Conservation (phyloP, 2,797 vertebrate species). For the Champsocephalus gunnari region DNA sequence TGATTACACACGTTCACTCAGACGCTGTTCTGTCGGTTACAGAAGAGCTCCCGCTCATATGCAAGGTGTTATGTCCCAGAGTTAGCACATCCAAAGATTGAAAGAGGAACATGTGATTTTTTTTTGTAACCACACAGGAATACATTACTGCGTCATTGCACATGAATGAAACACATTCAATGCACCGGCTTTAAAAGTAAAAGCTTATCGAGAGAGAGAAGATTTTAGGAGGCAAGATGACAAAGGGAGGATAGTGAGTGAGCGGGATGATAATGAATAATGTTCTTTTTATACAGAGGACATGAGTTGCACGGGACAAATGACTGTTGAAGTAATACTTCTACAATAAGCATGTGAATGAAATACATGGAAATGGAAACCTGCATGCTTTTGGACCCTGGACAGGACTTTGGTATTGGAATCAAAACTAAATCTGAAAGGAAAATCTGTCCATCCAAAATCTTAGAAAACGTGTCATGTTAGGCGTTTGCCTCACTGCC, state of each 20-base stretch:
- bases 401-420: background rate
- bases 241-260: constrained; percentile 29
- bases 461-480: background rate
- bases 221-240: constrained; percentile 1
- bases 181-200: constrained; percentile 2
- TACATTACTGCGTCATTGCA: constrained; percentile 23
- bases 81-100: constrained; percentile 56
- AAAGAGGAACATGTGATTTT: constrained; percentile 49
- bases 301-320: constrained; percentile 17
- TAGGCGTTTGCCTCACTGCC: too few relatives aligned
- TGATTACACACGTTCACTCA: constrained; percentile 28
- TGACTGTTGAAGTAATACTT: constrained; percentile 14
- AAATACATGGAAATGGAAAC: background rate
- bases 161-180: constrained; percentile 36
- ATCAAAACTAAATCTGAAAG: background rate
- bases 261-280: background rate
- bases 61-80: constrained; percentile 55
- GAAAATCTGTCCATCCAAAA: background rate
- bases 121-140: constrained; percentile 27
- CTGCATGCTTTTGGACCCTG: background rate
- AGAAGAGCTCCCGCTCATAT: constrained; percentile 37
- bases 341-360: background rate
- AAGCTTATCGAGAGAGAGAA: constrained; percentile 13
- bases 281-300: constrained; percentile 20
- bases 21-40: constrained; percentile 40